Conservation (phyloP, 2,113 vertebrate species). For the Macrotis lagotis region DNA sequence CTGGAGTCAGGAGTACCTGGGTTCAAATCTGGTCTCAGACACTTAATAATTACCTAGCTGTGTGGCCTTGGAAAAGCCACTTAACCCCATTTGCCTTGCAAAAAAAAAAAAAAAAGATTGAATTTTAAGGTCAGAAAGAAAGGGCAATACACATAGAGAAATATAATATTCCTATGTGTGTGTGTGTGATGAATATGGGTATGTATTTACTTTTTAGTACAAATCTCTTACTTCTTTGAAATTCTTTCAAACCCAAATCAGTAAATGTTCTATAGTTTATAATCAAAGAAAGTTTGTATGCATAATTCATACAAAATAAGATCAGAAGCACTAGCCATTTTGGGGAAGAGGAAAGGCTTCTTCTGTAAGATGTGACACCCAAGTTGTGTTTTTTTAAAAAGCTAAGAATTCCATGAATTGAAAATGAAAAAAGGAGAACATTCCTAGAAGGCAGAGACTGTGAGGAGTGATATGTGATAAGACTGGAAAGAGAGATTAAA, state of each 20-base stretch:
- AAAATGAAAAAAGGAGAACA: background rate
- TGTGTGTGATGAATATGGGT: background rate
- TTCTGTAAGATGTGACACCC: background rate
- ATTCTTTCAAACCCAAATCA: background rate
- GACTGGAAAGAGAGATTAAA: background rate
- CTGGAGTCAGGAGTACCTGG: too few relatives aligned
- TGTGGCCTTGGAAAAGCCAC: too few relatives aligned
- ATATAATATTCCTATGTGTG: background rate
- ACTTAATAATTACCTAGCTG: too few relatives aligned
- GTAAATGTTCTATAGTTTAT: background rate
- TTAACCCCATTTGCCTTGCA: too few relatives aligned
- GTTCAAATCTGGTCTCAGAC: too few relatives aligned
- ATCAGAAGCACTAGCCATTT: background rate
- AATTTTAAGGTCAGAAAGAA: background rate
- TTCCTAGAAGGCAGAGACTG: background rate
- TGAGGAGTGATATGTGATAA: background rate
- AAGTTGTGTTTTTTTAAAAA: background rate
- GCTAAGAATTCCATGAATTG: background rate
- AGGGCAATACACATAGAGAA: background rate
- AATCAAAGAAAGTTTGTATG: background rate
- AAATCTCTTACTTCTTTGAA: background rate
- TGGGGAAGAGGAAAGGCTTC: background rate
- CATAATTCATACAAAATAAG: background rate
- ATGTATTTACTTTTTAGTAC: background rate
- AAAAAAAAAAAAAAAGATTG: too few relatives aligned